A percentile compares a stretch with the other conserved stretches of the same genome.
phyloP scores from a whole-genome alignment of 64 coral and sea anemone species.

The Porites lutea region DNA sequence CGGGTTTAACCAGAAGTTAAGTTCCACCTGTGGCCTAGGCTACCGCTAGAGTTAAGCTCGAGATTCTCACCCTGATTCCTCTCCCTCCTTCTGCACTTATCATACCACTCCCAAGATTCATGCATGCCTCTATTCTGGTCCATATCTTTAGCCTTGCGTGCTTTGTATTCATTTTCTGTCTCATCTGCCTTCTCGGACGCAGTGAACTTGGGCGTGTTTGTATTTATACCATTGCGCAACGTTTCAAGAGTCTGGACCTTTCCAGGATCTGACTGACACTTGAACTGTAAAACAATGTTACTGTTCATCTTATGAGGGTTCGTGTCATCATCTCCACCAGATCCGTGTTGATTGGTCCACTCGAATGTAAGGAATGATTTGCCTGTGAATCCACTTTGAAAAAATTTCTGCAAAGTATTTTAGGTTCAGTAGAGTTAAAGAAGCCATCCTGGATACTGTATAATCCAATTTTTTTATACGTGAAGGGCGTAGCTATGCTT shows the following conservation, averaged over 20 bases:
- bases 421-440: no score
- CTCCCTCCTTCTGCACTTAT: slow-evolving; percentile 86
- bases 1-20: no score
- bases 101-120: slow-evolving; percentile 97
- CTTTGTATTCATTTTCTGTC: slow-evolving; percentile 39
- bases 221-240: slow-evolving; percentile 83
- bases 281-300: slow-evolving; percentile 91
- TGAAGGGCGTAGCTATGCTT: no score
- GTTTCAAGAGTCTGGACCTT: slow-evolving; percentile 17
- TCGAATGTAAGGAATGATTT: slow-evolving; percentile 91
- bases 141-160: slow-evolving; percentile 62
- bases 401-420: slow-evolving; percentile 53
- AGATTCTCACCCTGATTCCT: slow-evolving; percentile 80
- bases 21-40: no score
- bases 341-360: slow-evolving; percentile 99
- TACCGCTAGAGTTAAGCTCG: neutral
- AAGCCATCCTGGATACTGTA: neutral
- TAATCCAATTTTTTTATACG: no score
- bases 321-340: slow-evolving; percentile 92
- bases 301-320: slow-evolving; percentile 98
- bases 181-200: slow-evolving; percentile 8
- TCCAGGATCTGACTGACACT: slow-evolving; percentile 69
- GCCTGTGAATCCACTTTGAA: slow-evolving; percentile 89
- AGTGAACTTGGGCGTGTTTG: slow-evolving; percentile 82
- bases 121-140: slow-evolving; percentile 63